Conservation (phyloP, 2,797 vertebrate genomes). For the Eulemur albifrons region DNA sequence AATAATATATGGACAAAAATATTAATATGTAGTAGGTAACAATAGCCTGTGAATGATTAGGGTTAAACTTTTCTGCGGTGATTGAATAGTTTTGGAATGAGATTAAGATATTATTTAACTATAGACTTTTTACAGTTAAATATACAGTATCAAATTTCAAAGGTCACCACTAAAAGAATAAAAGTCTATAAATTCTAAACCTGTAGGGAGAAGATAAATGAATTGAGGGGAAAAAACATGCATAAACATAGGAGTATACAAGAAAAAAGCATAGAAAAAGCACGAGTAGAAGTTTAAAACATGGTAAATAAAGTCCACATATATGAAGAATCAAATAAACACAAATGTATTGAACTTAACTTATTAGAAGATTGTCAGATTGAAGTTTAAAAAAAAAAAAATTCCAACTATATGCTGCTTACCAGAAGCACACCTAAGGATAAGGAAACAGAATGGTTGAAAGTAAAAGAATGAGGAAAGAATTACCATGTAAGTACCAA, state of each 20-base stretch:
- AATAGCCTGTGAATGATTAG: neutral
- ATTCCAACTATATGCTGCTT: neutral
- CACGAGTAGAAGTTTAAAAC: neutral
- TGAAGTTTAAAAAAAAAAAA: neutral
- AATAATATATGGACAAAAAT: neutral
- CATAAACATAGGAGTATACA: neutral
- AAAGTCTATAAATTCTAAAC: constrained; percentile 10
- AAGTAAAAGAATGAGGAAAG: constrained; percentile 5
- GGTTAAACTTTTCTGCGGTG: neutral
- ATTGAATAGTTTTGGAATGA: neutral
- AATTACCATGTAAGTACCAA: neutral
- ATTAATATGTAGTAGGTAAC: neutral
- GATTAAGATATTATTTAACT: neutral
- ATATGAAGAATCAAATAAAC: neutral
- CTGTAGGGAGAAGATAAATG: neutral
- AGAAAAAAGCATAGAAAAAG: neutral
- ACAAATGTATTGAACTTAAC: neutral
- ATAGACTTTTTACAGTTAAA: neutral
- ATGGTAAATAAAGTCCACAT: neutral
- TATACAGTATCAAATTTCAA: neutral
- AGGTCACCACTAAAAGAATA: neutral
- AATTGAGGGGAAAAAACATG: neutral
- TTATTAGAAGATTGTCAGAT: neutral
- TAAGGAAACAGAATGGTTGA: neutral
- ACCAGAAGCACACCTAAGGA: neutral